Percentiles rank a stretch among this genome's conserved stretches.
Evolutionary conservation across 2,113 vertebrate species (phyloP).

Genomic region (Okapia johnstoni): DNA sequence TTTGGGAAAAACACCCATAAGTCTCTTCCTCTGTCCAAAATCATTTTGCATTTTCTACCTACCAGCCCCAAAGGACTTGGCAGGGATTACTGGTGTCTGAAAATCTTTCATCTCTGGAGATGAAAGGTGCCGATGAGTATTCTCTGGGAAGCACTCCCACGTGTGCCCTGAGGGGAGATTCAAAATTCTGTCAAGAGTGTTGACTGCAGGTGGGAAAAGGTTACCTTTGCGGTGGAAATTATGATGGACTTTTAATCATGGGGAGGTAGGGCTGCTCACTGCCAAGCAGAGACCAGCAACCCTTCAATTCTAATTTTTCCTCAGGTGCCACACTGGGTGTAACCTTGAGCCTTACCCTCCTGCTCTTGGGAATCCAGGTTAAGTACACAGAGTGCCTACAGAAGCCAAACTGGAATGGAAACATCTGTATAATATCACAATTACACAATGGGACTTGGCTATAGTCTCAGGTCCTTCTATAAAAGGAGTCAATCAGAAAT

Average conservation of each 20-base stretch:
- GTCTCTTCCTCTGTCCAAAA: neutral
- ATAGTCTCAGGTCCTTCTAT: rapidly evolving
- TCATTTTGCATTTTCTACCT: neutral
- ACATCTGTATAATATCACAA: rapidly evolving
- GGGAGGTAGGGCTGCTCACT: neutral
- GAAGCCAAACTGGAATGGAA: neutral
- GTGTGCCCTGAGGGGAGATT: neutral
- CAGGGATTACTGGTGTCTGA: neutral
- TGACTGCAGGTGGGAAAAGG: neutral
- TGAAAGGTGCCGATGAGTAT: conserved; percentile 68
- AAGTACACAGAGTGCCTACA: neutral
- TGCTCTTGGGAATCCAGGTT: neutral
- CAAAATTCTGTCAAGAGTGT: neutral
- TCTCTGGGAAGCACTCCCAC: conserved; percentile 10
- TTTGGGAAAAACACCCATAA: neutral
- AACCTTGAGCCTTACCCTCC: neutral
- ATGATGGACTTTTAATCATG: conserved; percentile 30
- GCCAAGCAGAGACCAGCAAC: neutral
- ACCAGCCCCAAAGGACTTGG: conserved; percentile 30
- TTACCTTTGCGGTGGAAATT: conserved; percentile 40
- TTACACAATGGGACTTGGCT: neutral
- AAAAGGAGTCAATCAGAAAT: neutral
- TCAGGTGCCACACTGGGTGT: neutral
- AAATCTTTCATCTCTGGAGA: conserved; percentile 58
- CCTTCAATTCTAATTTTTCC: neutral